Evolutionary conservation across 1,140 invertebrate species (phyloP).

Genomic region (Lethocerus indicus): DNA sequence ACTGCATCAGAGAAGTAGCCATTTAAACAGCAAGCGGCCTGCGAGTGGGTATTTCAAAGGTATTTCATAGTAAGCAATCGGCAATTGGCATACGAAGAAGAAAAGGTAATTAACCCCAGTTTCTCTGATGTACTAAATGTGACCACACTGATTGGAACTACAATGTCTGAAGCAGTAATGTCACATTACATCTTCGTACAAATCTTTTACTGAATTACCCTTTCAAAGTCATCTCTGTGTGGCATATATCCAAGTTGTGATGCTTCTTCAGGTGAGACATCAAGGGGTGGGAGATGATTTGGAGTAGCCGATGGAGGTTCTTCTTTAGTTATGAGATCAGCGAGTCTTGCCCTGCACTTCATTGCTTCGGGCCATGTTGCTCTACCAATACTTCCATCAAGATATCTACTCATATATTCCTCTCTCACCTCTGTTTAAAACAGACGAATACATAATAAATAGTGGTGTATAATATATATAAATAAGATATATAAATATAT

Average conservation of each 20-base stretch:
- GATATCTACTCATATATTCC: slow-evolving; percentile 76
- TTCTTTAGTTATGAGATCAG: slow-evolving; percentile 27
- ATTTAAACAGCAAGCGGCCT: too few species aligned
- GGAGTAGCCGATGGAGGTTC: slow-evolving; percentile 44
- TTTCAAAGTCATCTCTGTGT: slow-evolving; percentile 89
- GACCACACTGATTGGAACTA: too few species aligned
- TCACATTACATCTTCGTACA: too few species aligned
- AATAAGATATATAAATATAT: slow-evolving; percentile 2
- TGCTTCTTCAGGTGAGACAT: slow-evolving; percentile 67
- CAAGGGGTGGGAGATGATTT: slow-evolving; percentile 58
- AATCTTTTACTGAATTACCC: too few species aligned
- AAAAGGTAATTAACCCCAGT: too few species aligned
- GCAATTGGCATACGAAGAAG: too few species aligned
- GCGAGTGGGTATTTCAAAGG: too few species aligned
- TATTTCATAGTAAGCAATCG: too few species aligned
- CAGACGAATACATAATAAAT: background rate
- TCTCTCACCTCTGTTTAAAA: slow-evolving; percentile 62
- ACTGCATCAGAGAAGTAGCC: too few species aligned
- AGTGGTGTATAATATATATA: background rate
- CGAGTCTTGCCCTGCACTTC: slow-evolving; percentile 36
- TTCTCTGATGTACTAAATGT: too few species aligned
- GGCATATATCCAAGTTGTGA: slow-evolving; percentile 82
- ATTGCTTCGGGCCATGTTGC: slow-evolving; percentile 47
- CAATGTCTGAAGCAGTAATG: too few species aligned
- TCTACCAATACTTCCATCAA: slow-evolving; percentile 77